Conservation (phyloP, 2,113 vertebrate species). For the Lathamus discolor region DNA sequence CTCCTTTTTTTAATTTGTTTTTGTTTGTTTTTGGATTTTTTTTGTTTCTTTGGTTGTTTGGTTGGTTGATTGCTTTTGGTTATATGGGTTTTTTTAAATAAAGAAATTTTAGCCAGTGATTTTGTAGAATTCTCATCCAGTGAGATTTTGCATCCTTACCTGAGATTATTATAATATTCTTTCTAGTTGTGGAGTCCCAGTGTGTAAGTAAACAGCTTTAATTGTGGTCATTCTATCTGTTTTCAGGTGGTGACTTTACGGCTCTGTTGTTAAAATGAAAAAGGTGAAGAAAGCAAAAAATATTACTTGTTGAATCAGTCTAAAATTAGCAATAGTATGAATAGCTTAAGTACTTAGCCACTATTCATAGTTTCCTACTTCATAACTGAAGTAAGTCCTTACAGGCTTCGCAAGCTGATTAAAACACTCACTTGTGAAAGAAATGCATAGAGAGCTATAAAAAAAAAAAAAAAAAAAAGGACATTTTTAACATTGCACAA, state of each 20-base stretch:
- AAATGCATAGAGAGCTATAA: background rate
- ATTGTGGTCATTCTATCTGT: background rate
- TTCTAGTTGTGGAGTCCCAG: background rate
- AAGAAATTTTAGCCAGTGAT: background rate
- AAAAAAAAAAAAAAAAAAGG: background rate
- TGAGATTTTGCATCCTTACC: background rate
- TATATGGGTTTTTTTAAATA: background rate
- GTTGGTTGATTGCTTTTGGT: background rate
- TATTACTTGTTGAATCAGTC: background rate
- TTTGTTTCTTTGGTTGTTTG: background rate
- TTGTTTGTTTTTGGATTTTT: too few species aligned
- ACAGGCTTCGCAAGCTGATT: background rate
- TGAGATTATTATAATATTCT: background rate
- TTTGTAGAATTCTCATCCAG: background rate
- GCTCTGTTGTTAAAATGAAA: background rate
- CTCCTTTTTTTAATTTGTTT: rapidly evolving
- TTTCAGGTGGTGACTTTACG: background rate
- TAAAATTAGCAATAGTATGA: background rate
- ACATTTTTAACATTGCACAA: background rate
- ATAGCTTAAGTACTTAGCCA: background rate
- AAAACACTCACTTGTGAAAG: background rate
- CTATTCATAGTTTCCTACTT: background rate
- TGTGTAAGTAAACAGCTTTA: background rate
- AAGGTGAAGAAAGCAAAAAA: background rate
- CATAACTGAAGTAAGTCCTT: background rate